Evolutionary conservation across 64 coral and sea anemone species (phyloP).

Genomic region (Anthopleura sola): DNA sequence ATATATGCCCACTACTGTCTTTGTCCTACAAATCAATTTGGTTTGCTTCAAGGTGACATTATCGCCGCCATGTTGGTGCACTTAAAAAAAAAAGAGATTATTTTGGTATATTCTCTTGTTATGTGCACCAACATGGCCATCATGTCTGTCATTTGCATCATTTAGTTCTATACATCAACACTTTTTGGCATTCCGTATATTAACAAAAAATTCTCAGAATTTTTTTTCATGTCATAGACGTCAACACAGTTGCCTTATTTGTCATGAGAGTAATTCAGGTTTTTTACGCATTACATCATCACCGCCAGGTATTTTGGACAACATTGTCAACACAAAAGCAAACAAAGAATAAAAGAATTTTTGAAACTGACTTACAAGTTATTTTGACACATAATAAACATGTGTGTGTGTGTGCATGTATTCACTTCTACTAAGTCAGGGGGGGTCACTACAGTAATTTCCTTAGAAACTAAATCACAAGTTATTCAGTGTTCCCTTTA

Average conservation of each 20-base stretch:
- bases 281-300: not conserved
- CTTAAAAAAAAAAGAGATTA: not conserved
- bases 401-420: not conserved
- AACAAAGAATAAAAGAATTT: not conserved
- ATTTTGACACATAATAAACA: not conserved
- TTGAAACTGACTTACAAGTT: not conserved
- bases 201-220: not conserved
- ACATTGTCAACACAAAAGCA: not conserved
- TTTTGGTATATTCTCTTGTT: not conserved
- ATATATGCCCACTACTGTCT: too few relatives aligned
- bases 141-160: not conserved
- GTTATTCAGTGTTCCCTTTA: not conserved
- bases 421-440: not conserved
- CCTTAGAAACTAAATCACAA: conserved; percentile 11
- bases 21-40: not conserved
- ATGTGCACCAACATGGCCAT: not conserved
- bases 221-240: too few relatives aligned
- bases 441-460: not conserved
- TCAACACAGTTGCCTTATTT: too few relatives aligned
- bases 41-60: not conserved
- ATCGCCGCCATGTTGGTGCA: not conserved
- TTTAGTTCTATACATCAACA: too few relatives aligned
- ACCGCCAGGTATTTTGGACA: not conserved
- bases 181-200: not conserved
- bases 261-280: not conserved